Base-by-base conservation (phyloP, 2,888 invertebrate species). In the Polydrusus tereticollis region DNA sequence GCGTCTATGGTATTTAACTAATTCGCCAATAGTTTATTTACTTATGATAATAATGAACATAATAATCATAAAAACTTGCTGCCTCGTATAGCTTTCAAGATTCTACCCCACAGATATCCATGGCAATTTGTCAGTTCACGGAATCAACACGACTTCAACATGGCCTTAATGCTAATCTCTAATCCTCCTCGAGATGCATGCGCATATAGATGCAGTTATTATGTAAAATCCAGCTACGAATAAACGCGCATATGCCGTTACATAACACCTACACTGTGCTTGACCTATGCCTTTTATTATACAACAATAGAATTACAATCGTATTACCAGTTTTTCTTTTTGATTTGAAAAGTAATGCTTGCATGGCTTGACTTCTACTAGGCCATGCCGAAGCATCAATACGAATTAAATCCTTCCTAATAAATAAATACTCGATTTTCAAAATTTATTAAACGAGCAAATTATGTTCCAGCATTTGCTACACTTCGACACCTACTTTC, bases 171-270 rank as follows among this genome's bases (percentile, higher is more conserved):
- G 86, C 85, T 83, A 85, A 85, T 83, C 83, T 82, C 83, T 85
- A 85, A 86, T 86, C 86, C 85, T 86, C 83, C 84, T 82, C 83
- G 86, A 87, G 87, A 86, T 86, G 86, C 85, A 85, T 82, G 81
- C 55, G 81, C 82, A 79, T 82, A 80, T 69, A 69, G 59, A 69
- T 69, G 69, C 60, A 52, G 29, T 26, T 62, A 69, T 69, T 69
- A 69, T 69, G 69, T 69, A 69, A 69, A 69, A 58, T 20, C 14
- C 36, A 23, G 16, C 50, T 52, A 36, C 47, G n/a, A 47, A 47
- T 14, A 26, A 2, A 26, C 52, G 52, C 26, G 14, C 14, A 52
- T 52, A 26, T 52, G 52, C 65, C 52, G 14, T 41, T 55, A 52
- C 55, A 55, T 65, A 64, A 65, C 65, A 65, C 55, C 65, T 41